These are phyloP conservation scores for Tragelaphus strepsiceros DNA, from an alignment of 2,113 vertebrate species.

Conservation along the genomic window DNA sequence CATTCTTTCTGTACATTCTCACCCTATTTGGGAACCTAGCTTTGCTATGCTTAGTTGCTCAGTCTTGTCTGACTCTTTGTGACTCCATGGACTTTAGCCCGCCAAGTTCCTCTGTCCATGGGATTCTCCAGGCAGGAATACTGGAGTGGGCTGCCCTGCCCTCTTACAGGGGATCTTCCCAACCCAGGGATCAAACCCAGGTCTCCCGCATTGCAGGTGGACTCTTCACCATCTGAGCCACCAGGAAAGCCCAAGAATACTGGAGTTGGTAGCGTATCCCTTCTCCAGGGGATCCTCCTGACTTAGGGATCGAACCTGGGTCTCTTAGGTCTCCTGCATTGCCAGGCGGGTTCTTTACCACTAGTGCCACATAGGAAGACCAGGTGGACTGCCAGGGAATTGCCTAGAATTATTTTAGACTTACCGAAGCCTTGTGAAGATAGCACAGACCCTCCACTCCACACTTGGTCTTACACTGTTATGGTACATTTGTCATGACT, in stretches of 20 bases:
- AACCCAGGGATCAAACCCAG: background rate
- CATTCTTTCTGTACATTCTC: background rate
- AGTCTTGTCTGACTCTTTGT: background rate
- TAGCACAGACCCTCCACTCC: background rate
- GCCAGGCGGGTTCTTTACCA: background rate
- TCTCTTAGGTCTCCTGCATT: background rate
- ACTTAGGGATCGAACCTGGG: background rate
- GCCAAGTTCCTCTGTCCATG: background rate
- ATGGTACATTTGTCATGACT: rapidly evolving
- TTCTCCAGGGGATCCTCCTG: background rate
- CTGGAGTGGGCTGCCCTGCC: background rate
- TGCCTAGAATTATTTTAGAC: background rate
- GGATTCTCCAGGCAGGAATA: background rate
- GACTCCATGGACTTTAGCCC: background rate
- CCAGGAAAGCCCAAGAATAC: background rate
- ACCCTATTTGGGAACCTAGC: background rate
- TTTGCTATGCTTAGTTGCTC: background rate
- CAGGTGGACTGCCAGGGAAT: background rate
- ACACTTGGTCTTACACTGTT: background rate
- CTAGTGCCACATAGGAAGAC: background rate
- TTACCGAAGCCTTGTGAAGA: background rate
- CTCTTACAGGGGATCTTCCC: background rate
- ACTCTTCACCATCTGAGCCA: background rate
- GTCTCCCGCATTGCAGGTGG: rapidly evolving
- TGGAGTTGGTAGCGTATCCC: background rate